Evolutionary conservation across 53 echinoderm and acorn worm species (phyloP).

Genomic region (Henricia sp.): DNA sequence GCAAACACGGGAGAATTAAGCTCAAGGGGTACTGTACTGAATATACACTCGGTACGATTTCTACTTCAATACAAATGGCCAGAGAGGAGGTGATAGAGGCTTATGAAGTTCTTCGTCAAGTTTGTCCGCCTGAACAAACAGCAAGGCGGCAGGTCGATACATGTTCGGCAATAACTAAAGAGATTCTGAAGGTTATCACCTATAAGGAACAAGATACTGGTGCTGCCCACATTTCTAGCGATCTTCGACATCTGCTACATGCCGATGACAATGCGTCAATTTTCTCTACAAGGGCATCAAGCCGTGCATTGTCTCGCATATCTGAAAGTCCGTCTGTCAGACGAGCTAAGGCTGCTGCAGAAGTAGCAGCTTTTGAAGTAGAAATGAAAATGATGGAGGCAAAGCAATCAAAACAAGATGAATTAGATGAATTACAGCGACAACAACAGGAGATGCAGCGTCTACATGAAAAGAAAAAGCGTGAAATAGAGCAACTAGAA

Average conservation of each 20-base stretch:
- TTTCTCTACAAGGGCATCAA: constrained; percentile 1
- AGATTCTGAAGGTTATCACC: neutral
- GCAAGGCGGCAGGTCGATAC: neutral
- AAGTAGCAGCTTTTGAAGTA: neutral
- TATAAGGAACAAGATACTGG: neutral
- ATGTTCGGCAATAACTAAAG: constrained; percentile 2
- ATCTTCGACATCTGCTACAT: neutral
- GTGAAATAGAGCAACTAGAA: constrained; percentile 14
- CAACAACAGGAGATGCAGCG: constrained; percentile 4
- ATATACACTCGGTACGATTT: neutral
- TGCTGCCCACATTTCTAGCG: neutral
- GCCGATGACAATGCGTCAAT: neutral
- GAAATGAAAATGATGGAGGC: constrained; percentile 4
- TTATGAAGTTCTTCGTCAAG: constrained; percentile 9
- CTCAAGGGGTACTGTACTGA: neutral
- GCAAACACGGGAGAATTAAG: neutral
- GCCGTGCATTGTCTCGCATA: neutral
- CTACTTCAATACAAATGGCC: constrained; percentile 2
- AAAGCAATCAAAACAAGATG: constrained; percentile 1
- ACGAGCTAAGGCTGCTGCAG: constrained; percentile 6
- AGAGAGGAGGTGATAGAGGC: constrained; percentile 11
- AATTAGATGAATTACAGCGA: neutral
- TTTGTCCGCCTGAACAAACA: neutral
- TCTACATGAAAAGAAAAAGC: neutral
- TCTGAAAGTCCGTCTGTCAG: neutral